These are phyloP conservation scores for Ligdia adustata DNA, from an alignment of 2,888 invertebrate genomes.

Conservation along the genomic window DNA sequence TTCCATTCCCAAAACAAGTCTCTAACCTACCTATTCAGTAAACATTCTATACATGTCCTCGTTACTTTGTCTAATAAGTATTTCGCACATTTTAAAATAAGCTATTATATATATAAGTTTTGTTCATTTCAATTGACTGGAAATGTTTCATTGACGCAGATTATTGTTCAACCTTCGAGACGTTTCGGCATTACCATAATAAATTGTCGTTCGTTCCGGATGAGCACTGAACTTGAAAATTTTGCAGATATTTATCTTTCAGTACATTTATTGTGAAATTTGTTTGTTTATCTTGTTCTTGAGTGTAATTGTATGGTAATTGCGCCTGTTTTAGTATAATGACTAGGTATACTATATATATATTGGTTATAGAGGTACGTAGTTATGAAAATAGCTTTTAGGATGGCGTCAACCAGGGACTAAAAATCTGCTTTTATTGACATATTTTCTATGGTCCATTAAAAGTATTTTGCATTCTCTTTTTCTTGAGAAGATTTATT, in stretches of 20 bases:
- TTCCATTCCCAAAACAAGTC: constrained; percentile 4
- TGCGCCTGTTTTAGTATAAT: no score
- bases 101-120: no score
- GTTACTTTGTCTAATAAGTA: constrained; percentile 11
- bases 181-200: constrained; percentile 39
- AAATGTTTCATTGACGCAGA: constrained; percentile 26
- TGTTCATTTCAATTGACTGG: constrained; percentile 8
- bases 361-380: no score
- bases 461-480: no score
- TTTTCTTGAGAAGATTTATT: no score
- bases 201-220: constrained; percentile 34
- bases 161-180: constrained; percentile 32
- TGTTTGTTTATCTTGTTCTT: constrained; percentile 14
- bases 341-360: no score
- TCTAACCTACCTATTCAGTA: not conserved
- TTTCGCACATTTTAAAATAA: constrained; percentile 7
- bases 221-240: constrained; percentile 27
- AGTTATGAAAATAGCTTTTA: no score
- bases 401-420: no score
- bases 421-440: no score
- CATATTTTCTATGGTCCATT: no score
- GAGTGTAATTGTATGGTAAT: no score
- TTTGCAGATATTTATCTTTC: constrained; percentile 9
- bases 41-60: constrained; percentile 15
- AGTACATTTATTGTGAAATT: constrained; percentile 20